phyloP scores from a whole-genome alignment of 1,140 invertebrate species.

The Diachasma alloeum region DNA sequence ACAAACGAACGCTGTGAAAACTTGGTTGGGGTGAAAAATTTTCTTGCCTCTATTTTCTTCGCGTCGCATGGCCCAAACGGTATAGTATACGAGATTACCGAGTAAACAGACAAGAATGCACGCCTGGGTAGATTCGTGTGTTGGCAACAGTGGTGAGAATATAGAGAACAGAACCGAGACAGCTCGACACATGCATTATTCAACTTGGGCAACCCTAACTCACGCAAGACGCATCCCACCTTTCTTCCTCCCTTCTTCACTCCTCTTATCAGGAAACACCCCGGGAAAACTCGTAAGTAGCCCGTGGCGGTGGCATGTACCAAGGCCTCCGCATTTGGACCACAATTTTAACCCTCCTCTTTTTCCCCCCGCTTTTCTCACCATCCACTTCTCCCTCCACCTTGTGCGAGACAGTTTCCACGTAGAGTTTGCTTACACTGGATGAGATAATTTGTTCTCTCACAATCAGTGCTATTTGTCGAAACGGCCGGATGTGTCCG shows the following conservation, averaged over 20 bases:
- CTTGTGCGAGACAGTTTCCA: neutral
- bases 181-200: conserved; percentile 57
- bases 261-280: no score
- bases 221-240: conserved; percentile 55
- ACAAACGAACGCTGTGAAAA: neutral
- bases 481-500: conserved; percentile 17
- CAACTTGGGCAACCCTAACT: conserved; percentile 57
- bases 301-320: neutral
- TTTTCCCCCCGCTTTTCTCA: neutral
- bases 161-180: conserved; percentile 47
- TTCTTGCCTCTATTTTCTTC: neutral
- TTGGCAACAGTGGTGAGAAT: conserved; percentile 34
- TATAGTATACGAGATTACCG: conserved; percentile 46
- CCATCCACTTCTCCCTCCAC: neutral
- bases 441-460: conserved; percentile 36
- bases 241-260: conserved; percentile 22
- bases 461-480: conserved; percentile 43
- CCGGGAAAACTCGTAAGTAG: neutral
- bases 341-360: neutral
- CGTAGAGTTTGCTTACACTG: conserved; percentile 34
- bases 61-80: conserved; percentile 26
- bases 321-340: neutral
- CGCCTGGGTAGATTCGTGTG: conserved; percentile 36
- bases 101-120: conserved; percentile 54
- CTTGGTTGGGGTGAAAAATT: neutral